Percentiles rank a stretch among this genome's conserved stretches.
These are phyloP conservation scores for Phoeniculus purpureus DNA, from an alignment of 2,797 vertebrate species.

Conservation along the genomic window DNA sequence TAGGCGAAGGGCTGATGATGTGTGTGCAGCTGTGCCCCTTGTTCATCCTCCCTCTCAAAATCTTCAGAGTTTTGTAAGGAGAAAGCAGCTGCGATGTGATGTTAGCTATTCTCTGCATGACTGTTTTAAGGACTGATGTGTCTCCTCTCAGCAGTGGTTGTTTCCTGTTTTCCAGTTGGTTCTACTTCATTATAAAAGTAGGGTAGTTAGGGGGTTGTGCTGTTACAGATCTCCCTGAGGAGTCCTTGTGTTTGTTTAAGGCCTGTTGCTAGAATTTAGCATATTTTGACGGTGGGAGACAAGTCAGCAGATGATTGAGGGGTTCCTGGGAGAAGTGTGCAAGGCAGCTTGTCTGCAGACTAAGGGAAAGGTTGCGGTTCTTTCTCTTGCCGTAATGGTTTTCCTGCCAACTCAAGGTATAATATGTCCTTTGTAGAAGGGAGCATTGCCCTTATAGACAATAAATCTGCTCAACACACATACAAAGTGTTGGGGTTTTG, in stretches of 20 bases:
- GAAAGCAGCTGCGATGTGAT: background rate
- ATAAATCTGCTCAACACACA: background rate
- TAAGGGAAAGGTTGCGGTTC: background rate
- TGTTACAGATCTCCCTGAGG: background rate
- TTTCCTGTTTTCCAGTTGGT: background rate
- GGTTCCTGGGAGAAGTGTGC: background rate
- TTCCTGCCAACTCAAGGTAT: background rate
- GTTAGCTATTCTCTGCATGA: background rate
- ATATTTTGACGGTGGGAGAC: background rate
- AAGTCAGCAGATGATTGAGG: background rate
- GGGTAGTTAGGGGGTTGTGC: background rate
- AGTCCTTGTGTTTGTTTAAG: background rate
- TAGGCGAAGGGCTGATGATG: background rate
- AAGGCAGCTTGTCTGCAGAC: background rate
- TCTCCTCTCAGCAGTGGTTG: background rate
- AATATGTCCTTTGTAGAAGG: background rate
- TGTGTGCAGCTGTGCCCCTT: background rate
- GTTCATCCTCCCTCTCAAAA: background rate
- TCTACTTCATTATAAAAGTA: background rate
- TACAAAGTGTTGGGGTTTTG: background rate
- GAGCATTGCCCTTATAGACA: background rate
- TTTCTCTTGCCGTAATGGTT: background rate
- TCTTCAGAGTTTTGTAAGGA: background rate
- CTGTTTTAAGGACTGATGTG: background rate
- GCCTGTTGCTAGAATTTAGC: background rate